Percentiles rank a stretch among this genome's conserved stretches.
Conservation (phyloP, 2,113 vertebrate species). For the Cinclus cinclus region DNA sequence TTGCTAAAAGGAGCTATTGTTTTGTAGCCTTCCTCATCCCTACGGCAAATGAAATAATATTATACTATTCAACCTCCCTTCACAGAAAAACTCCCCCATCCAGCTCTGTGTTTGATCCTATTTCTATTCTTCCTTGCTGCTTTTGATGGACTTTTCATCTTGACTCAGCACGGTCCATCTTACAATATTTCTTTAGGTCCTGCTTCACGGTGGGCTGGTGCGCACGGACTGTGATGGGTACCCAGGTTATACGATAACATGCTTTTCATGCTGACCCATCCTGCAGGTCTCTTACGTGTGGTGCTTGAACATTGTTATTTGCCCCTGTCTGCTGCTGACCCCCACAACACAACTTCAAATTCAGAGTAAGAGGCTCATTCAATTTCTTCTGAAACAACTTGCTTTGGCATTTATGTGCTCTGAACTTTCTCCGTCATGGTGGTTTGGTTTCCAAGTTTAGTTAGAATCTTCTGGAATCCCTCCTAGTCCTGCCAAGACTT, state of each 20-base stretch:
- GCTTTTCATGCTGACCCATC: neutral
- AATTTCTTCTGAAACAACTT: neutral
- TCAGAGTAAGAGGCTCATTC: neutral
- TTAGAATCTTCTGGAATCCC: conserved; percentile 50
- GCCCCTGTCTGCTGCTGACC: neutral
- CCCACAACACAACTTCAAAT: neutral
- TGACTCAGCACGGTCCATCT: neutral
- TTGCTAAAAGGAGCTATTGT: neutral
- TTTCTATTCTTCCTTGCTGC: neutral
- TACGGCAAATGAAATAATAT: neutral
- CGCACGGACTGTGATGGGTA: neutral
- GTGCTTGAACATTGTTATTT: neutral
- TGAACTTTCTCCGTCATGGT: conserved; percentile 28
- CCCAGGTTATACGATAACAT: neutral
- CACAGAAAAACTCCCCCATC: neutral
- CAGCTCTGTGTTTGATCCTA: neutral
- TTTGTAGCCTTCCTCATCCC: neutral
- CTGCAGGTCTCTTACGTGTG: neutral
- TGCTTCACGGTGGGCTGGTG: neutral
- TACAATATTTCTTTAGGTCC: neutral
- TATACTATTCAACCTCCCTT: neutral
- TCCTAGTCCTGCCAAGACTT: conserved; percentile 13
- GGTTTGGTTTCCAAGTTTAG: conserved; percentile 1
- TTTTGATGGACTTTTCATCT: neutral
- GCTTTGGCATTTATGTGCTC: neutral